These are phyloP conservation scores for Parus major DNA, from an alignment of 2,113 vertebrate species.

Conservation along the genomic window DNA sequence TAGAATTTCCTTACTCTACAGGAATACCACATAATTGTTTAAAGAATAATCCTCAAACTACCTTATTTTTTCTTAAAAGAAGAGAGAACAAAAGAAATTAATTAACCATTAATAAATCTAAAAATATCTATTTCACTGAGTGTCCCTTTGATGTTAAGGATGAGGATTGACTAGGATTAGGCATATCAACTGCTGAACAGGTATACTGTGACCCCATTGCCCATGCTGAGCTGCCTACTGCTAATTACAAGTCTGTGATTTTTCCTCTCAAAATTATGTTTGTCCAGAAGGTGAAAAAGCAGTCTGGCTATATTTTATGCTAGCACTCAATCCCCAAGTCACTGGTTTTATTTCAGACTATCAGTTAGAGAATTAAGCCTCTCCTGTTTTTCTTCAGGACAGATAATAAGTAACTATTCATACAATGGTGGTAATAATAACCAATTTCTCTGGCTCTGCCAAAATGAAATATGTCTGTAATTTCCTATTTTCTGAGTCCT, in stretches of 20 bases:
- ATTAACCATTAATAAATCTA: not conserved
- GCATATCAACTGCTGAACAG: not conserved
- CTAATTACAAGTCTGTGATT: not conserved
- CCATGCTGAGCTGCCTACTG: not conserved
- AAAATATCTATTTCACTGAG: not conserved
- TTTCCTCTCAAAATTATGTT: not conserved
- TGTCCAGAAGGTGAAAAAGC: not conserved
- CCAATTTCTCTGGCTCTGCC: conserved; percentile 5
- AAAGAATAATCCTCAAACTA: not conserved
- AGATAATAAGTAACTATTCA: conserved; percentile 2
- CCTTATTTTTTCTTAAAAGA: not conserved
- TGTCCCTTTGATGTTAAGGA: not conserved
- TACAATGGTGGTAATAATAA: not conserved
- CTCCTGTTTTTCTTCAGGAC: not conserved
- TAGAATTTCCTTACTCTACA: not conserved
- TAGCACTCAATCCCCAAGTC: not conserved
- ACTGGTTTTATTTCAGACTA: not conserved
- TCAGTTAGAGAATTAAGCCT: not conserved
- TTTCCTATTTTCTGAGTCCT: conserved; percentile 40
- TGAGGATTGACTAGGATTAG: not conserved
- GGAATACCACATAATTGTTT: not conserved
- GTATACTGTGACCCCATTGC: not conserved
- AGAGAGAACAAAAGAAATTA: not conserved
- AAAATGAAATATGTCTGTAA: conserved; percentile 55
- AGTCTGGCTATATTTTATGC: not conserved